Base-by-base conservation (phyloP, 1,140 invertebrate genomes). In the Drosophila persimilis region DNA sequence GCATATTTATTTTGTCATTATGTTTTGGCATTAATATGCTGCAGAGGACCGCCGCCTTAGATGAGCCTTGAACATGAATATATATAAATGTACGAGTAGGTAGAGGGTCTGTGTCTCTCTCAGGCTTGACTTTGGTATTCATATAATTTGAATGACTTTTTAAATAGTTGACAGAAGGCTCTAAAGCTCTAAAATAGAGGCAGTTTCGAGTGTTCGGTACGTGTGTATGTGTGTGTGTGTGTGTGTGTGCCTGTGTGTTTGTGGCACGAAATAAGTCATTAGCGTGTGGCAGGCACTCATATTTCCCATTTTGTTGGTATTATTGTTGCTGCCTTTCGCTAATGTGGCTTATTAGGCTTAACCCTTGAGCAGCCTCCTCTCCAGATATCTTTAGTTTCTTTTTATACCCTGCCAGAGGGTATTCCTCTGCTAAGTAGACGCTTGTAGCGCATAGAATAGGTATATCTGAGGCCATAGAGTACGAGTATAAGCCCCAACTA, bases 1-100 rank as follows among this genome's bases (percentile, higher is more conserved):
- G 89, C 89, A 90, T 90, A 90, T 90, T 90, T 90, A 90, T 90
- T 90, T 90, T 90, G 85, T 90, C 89, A 90, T 90, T 90, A 90
- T 90, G 89, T 88, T 62, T 60, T 78, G 80, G 80, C 89, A 86
- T 86, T 90, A 90, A 89, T 90, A 78, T 84, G 77, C 80, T 80
- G 58, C 53, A 43, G 20, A 43, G 57, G 41, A 59, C 72, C 60
- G 59, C 53, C 29, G 29, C 29, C 29, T 8, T 31, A 31, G 29
- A 31, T 31, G 29, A 31, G 48, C 44, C 15, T 50, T 22, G 3
- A 39, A 39, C 35, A 39, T 39, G 35, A 39, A 39, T 39, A 39
- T 13, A 39, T 11, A 35, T 31, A 31, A 1, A 35, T 35, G 9
- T 31, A 7, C 7, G 2, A 11, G 31, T 35, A 35, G 11, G 9